A percentile compares a stretch with the other conserved stretches of the same genome.
These are phyloP conservation scores for Saturnia japonica DNA, from an alignment of 2,888 invertebrate species.

Conservation along the genomic window DNA sequence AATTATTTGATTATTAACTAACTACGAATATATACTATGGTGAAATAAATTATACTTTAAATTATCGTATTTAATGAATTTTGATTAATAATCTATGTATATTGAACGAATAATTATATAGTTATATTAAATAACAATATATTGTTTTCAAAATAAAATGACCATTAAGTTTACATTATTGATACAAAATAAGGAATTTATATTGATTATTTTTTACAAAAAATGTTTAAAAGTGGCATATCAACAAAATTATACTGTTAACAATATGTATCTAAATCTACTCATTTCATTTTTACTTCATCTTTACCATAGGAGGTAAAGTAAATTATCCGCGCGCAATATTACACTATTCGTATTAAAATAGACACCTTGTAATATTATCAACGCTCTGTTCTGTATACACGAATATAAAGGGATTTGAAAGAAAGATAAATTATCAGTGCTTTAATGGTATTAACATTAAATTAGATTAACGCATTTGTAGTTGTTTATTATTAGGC, in stretches of 20 bases:
- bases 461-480: slow-evolving; percentile 67
- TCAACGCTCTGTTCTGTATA: slow-evolving; percentile 4
- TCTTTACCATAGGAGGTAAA: not conserved
- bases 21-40: too few relatives aligned
- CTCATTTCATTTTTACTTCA: not conserved
- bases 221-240: not conserved
- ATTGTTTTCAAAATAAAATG: too few relatives aligned
- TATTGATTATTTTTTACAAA: not conserved
- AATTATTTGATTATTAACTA: too few relatives aligned
- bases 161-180: too few relatives aligned
- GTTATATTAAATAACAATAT: too few relatives aligned
- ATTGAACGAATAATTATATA: too few relatives aligned
- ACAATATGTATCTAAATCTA: not conserved
- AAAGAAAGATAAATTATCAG: slow-evolving; percentile 39
- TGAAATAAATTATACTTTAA: too few relatives aligned
- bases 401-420: not conserved
- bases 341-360: not conserved
- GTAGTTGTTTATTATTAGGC: slow-evolving; percentile 59
- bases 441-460: slow-evolving; percentile 44
- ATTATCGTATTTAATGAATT: too few relatives aligned
- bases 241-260: not conserved
- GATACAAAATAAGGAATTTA: too few relatives aligned
- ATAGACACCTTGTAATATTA: not conserved
- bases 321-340: not conserved
- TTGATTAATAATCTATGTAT: too few relatives aligned